phyloP scores from a whole-genome alignment of 2,888 invertebrate genomes.

The Neoaliturus tenellus region DNA sequence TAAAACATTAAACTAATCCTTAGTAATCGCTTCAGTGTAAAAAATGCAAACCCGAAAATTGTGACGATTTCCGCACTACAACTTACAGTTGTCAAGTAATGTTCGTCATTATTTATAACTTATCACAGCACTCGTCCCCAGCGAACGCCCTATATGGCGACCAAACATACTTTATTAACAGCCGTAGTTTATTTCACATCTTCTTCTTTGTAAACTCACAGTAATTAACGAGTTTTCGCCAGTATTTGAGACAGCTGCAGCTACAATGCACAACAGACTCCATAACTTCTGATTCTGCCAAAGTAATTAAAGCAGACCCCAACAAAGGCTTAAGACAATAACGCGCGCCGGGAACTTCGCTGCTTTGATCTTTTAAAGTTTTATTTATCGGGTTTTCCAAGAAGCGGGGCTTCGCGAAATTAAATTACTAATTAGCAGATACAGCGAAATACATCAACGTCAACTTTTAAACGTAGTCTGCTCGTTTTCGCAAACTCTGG shows the following conservation, averaged over 20 bases:
- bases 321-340: slow-evolving; percentile 40
- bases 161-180: too few relatives aligned
- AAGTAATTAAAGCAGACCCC: slow-evolving; percentile 31
- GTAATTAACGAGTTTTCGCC: slow-evolving; percentile 7
- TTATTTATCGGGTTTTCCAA: slow-evolving; percentile 1
- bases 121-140: slow-evolving; percentile 19
- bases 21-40: too few relatives aligned
- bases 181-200: slow-evolving; percentile 5
- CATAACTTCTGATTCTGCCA: slow-evolving; percentile 12
- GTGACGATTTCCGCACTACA: neutral
- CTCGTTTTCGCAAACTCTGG: too few relatives aligned
- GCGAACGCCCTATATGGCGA: too few relatives aligned
- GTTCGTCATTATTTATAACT: slow-evolving; percentile 11
- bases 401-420: slow-evolving; percentile 32
- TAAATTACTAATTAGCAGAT: slow-evolving; percentile 41
- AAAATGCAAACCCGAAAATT: neutral
- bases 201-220: slow-evolving; percentile 1
- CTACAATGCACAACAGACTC: slow-evolving; percentile 27
- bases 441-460: neutral
- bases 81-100: neutral
- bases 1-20: too few relatives aligned
- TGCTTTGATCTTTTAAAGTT: slow-evolving; percentile 37
- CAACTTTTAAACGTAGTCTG: neutral
- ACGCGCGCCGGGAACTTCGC: neutral
- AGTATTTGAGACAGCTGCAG: slow-evolving; percentile 3